phyloP scores from a whole-genome alignment of 2,113 vertebrate genomes.

The Gnathonemus longibarbis region DNA sequence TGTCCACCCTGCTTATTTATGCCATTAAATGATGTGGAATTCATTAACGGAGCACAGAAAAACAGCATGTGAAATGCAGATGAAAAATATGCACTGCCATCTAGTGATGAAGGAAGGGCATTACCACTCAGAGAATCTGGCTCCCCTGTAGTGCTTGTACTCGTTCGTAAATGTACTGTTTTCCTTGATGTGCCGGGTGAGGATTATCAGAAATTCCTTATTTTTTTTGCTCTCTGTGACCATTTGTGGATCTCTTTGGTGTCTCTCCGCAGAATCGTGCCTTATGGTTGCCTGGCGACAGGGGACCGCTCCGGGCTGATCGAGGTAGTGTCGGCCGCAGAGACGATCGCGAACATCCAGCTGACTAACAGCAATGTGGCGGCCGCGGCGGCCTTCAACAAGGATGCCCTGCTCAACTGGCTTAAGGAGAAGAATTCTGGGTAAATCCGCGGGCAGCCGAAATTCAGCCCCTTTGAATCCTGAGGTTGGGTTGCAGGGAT shows the following conservation, averaged over 20 bases:
- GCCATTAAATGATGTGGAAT: conserved; percentile 1
- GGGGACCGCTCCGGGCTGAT: conserved; percentile 92
- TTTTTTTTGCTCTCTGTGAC: not conserved
- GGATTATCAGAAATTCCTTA: not conserved
- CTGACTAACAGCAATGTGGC: conserved; percentile 94
- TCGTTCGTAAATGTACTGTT: not conserved
- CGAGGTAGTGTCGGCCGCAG: conserved; percentile 88
- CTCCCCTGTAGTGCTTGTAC: not conserved
- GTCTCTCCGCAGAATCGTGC: conserved; percentile 73
- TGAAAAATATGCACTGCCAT: not conserved
- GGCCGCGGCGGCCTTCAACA: conserved; percentile 95
- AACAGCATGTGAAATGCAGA: not conserved
- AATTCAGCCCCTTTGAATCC: not conserved
- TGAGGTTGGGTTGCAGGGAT: not conserved
- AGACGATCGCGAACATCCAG: conserved; percentile 98
- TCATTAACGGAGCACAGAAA: not conserved
- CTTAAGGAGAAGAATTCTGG: conserved; percentile 93
- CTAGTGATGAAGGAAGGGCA: not conserved
- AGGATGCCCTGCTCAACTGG: conserved; percentile 96
- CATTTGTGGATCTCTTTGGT: not conserved
- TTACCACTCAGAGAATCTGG: not conserved
- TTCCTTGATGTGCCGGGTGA: not conserved
- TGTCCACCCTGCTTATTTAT: not conserved
- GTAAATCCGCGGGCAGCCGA: conserved; percentile 50
- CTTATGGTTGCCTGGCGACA: conserved; percentile 91